Base-by-base conservation (phyloP, 2,113 vertebrate genomes). In the Speoplatyrhinus poulsoni region DNA sequence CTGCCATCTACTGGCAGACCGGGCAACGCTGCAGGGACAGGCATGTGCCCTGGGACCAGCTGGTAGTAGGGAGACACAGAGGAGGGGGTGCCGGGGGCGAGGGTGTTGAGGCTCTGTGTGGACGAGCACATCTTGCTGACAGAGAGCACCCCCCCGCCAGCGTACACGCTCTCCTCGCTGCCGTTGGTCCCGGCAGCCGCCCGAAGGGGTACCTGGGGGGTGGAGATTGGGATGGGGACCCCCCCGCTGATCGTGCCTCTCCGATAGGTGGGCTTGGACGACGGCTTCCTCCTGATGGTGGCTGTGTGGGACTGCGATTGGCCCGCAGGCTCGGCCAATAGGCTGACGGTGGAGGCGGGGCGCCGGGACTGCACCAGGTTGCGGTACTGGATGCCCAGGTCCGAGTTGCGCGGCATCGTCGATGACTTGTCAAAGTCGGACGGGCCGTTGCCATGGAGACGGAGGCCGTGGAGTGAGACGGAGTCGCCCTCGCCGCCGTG, bases 201-300 rank as follows among this genome's bases (percentile, higher is more conserved):
- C 7, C 90, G 60, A 0, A 93, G 58, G 0, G 93, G 94, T 36
- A 94, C 91, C 86, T 94, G 90, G 0, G 94, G 94, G 3, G 93
- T 94, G 70, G 80, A 76, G 76, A 94, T 94, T 57, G 94, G 93
- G 54, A 94, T 94, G 46, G 93, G 93, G 1, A 93, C 89, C 1
- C 93, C 93, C 0, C 93, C 93, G 32, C 92, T 92, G 81, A 94
- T 92, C 0, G 93, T 94, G 6, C 93, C 93, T 1, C 94, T 79
- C 1, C 93, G 92, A 16, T 87, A 86, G 9, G 67, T 69, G 0
- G 93, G 92, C 73, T 95, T 95, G 75, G 91, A 92, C 4, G 92
- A 93, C 0, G 94, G 94, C 36, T 94, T 94, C 63, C 94, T 90
- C 0, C 94, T 82, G 79, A 95, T 95, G 62, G 94, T 94, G 1